Evolutionary conservation across 1,140 invertebrate genomes (phyloP), one percentile per base, ranked within the genome.

Genomic region (Panonychus citri): DNA sequence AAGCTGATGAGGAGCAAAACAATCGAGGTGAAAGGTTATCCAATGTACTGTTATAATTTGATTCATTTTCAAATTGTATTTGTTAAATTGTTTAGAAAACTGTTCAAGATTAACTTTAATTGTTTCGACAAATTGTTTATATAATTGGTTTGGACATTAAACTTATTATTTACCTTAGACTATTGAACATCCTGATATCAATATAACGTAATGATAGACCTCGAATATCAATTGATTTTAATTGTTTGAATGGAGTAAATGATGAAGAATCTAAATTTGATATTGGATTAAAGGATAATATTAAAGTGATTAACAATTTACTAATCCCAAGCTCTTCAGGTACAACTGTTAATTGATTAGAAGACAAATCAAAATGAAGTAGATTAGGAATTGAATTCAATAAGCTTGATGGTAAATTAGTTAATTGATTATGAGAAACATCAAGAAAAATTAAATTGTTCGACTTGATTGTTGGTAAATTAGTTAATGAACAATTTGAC

Each of bases 261-360:
- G 39, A 59, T 13, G 57, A 51, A 28, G 54, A 55, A 39, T 56
- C 51, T 1, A 64, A 26, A 3, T 57, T 55, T 27, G 62, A 59
- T 25, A 64, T 62, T 8, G 63, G 63, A 58, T 64, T 64, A 30
- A 54, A 25, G 13, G 59, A 53, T 8, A 64, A 40, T 24, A 59
- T 53, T 13, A 64, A 52, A 8, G 39, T 27, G 12, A 39, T 54
- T 17, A 64, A 39, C 12, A 34, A 24, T 15, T 10, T 54, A 4
- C 62, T 27, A 26, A 57, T 51, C 28, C 52, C 51, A 5, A 64
- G 43, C 19, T 63, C 59, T 39, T 53, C 37, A 3, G 63, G 63
- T n/a, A 64, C 57, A 30, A 64, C 62, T 12, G 28, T 27, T 10
- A 64, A 40, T 30, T 51, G 28, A 59, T 64, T 64, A 19, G 30